Conservation (phyloP, 2,888 invertebrate species). For the Schrankia costaestrigalis region DNA sequence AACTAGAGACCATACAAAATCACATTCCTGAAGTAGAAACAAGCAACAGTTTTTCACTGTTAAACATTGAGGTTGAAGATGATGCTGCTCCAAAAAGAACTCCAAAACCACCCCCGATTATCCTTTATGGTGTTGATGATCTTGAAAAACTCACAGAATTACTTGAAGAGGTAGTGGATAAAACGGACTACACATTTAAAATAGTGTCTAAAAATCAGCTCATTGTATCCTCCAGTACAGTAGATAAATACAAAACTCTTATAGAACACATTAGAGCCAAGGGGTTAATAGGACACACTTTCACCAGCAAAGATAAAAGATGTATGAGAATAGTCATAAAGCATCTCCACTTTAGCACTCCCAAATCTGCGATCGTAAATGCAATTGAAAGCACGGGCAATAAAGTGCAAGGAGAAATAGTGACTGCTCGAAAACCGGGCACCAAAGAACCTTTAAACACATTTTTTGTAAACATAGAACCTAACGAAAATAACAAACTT, state of each 20-base stretch:
- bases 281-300: background rate
- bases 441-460: background rate
- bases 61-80: background rate
- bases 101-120: background rate
- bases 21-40: background rate
- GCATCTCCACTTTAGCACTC: background rate
- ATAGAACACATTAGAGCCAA: background rate
- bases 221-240: background rate
- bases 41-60: background rate
- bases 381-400: background rate
- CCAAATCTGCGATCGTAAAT: background rate
- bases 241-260: background rate
- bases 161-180: background rate
- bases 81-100: background rate
- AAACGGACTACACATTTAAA: background rate
- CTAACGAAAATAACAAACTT: background rate
- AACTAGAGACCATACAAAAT: background rate
- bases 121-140: background rate
- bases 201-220: constrained; percentile 1
- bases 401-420: background rate
- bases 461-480: background rate
- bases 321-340: background rate
- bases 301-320: background rate
- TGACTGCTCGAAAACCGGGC: background rate
- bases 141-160: background rate